Percentiles rank a stretch among this genome's conserved stretches.
phyloP scores from a whole-genome alignment of 2,113 vertebrate genomes.

The Poicephalus meyeri region DNA sequence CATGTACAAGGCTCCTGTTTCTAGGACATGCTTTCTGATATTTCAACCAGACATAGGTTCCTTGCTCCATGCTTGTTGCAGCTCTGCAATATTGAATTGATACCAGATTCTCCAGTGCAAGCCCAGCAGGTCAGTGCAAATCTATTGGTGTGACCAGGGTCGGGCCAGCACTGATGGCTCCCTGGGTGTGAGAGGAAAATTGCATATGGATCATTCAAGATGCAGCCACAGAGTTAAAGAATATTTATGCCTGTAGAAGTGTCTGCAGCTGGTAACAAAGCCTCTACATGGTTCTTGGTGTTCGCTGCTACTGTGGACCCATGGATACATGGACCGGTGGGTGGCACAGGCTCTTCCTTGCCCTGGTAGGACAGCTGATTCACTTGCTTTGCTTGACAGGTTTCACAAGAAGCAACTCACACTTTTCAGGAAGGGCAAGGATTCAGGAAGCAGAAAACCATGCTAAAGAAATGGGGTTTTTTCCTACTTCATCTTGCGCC shows the following conservation, averaged over 20 bases:
- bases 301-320: background rate
- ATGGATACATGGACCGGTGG: background rate
- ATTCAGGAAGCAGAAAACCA: background rate
- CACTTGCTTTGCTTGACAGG: background rate
- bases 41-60: background rate
- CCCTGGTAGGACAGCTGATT: slow-evolving; percentile 5
- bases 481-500: background rate
- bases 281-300: background rate
- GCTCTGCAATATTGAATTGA: background rate
- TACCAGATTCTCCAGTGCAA: background rate
- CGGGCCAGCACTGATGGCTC: background rate
- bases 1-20: background rate
- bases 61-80: background rate
- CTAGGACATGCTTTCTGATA: background rate
- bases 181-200: background rate
- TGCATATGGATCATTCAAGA: background rate
- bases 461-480: rapidly evolving
- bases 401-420: background rate
- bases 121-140: background rate
- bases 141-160: background rate
- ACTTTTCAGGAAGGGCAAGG: background rate
- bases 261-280: background rate
- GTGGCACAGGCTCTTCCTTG: slow-evolving; percentile 37
- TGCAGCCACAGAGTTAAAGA: background rate
- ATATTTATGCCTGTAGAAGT: background rate